Evolutionary conservation across 2,888 invertebrate species (phyloP).

Genomic region (Mechanitis mazaeus): DNA sequence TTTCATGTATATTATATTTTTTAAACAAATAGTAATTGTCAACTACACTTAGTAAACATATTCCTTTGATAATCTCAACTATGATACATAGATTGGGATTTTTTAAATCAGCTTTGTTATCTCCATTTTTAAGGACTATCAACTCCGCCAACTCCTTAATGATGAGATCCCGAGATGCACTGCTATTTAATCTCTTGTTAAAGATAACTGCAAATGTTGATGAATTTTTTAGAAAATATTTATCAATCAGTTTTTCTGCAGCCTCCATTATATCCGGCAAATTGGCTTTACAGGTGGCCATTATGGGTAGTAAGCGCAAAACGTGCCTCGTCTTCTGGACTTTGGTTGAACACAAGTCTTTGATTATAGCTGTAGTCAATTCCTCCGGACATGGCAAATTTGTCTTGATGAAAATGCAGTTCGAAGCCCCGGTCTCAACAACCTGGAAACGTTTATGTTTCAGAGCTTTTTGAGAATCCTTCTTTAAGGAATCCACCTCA

Average conservation of each 20-base stretch:
- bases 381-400: conserved; percentile 84
- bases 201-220: conserved; percentile 86
- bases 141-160: conserved; percentile 85
- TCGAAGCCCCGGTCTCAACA: conserved; percentile 88
- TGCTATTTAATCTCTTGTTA: conserved; percentile 87
- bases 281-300: conserved; percentile 87
- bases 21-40: conserved; percentile 86
- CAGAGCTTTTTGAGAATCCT: conserved; percentile 63
- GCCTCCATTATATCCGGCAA: conserved; percentile 83
- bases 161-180: conserved; percentile 81
- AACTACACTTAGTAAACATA: conserved; percentile 87
- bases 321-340: conserved; percentile 85
- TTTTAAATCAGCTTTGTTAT: conserved; percentile 87
- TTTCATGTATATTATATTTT: conserved; percentile 90
- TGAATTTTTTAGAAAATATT: conserved; percentile 82
- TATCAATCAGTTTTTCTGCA: conserved; percentile 81
- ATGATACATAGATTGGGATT: conserved; percentile 86
- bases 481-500: conserved; percentile 77
- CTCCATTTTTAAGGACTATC: conserved; percentile 80
- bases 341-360: conserved; percentile 82
- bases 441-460: conserved; percentile 80
- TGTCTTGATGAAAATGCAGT: conserved; percentile 90
- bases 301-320: conserved; percentile 87
- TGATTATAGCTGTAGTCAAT: conserved; percentile 82
- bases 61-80: conserved; percentile 88